phyloP scores from a whole-genome alignment of 1,140 invertebrate species.

The Saxidomus purpurata region DNA sequence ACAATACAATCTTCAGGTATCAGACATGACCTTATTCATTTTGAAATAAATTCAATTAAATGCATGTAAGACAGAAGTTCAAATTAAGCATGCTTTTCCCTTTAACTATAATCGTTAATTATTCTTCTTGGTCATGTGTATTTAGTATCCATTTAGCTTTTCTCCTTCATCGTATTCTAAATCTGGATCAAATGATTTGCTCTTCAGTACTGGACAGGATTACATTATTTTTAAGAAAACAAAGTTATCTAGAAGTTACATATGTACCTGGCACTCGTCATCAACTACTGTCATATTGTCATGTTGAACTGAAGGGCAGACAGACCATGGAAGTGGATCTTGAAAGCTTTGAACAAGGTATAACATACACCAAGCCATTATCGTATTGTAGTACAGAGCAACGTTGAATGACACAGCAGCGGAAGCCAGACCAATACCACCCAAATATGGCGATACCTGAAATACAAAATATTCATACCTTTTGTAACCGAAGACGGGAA shows the following conservation, averaged over 20 bases:
- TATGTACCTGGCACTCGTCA: constrained; percentile 72
- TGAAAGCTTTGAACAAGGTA: constrained; percentile 90
- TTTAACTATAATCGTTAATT: not conserved
- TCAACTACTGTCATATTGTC: constrained; percentile 71
- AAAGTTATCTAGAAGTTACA: too few species aligned
- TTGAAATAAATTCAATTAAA: not conserved
- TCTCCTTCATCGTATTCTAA: not conserved
- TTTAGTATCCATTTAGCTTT: not conserved
- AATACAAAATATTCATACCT: not conserved
- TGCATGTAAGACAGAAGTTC: not conserved
- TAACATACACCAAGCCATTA: constrained; percentile 98
- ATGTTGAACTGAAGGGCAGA: constrained; percentile 87
- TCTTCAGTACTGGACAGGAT: not conserved
- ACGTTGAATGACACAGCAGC: constrained; percentile 98
- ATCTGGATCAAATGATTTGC: not conserved
- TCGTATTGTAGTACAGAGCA: constrained; percentile 99
- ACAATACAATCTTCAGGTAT: too few species aligned
- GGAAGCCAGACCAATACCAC: constrained; percentile 97
- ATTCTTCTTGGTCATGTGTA: not conserved
- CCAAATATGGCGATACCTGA: constrained; percentile 77
- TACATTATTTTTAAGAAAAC: too few species aligned
- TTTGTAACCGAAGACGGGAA: too few species aligned
- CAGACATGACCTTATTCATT: too few species aligned
- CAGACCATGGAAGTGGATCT: constrained; percentile 96
- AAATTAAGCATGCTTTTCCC: not conserved